Percentiles rank a stretch among this genome's conserved stretches.
These are phyloP conservation scores for Drosophila baimaii DNA, from an alignment of 1,140 invertebrate genomes.

Conservation along the genomic window DNA sequence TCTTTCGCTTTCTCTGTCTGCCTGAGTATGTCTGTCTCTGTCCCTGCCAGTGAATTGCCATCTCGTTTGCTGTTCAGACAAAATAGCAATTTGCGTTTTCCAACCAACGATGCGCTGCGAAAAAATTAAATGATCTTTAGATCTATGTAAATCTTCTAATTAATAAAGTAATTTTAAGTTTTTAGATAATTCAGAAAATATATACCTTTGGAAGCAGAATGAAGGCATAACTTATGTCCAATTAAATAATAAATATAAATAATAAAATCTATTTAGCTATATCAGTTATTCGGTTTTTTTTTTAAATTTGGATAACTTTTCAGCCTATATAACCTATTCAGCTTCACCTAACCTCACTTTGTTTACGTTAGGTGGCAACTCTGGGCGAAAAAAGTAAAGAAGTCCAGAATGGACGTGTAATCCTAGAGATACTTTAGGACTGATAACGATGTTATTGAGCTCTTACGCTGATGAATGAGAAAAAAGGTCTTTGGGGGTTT, in stretches of 20 bases:
- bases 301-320: too few species aligned
- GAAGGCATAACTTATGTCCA: too few species aligned
- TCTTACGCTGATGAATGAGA: not conserved
- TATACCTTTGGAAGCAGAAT: too few species aligned
- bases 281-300: too few species aligned
- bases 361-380: not conserved
- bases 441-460: not conserved
- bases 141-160: not conserved
- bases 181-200: too few species aligned
- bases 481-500: not conserved
- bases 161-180: not conserved
- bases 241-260: too few species aligned
- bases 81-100: slow-evolving; percentile 81
- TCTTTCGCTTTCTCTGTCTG: not conserved
- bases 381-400: not conserved
- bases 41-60: slow-evolving; percentile 40
- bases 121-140: not conserved
- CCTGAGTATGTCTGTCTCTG: not conserved
- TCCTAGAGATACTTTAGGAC: not conserved
- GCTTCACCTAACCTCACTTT: not conserved
- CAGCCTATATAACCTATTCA: too few species aligned
- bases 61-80: slow-evolving; percentile 62
- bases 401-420: too few species aligned
- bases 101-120: slow-evolving; percentile 57
- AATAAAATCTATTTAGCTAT: not conserved